A percentile compares a stretch with the other conserved stretches of the same genome.
These are phyloP conservation scores for Osmerus mordax DNA, from an alignment of 2,113 vertebrate genomes.

Conservation along the genomic window DNA sequence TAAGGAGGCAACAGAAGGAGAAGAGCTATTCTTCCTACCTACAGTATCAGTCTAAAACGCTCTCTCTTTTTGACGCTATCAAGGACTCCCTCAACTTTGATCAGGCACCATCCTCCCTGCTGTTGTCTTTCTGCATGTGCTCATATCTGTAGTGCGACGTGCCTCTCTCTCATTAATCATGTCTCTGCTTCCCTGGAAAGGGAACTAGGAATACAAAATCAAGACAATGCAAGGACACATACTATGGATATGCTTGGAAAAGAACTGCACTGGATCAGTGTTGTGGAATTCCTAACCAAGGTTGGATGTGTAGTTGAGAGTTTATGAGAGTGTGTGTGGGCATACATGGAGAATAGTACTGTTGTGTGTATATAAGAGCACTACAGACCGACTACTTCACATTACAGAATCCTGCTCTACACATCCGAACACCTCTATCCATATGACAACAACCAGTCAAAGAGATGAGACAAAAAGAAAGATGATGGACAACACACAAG, in stretches of 20 bases:
- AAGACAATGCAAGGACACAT: background rate
- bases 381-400: slow-evolving; percentile 5
- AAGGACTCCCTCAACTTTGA: slow-evolving; percentile 37
- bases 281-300: too few species aligned
- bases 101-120: slow-evolving; percentile 16
- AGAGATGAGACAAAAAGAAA: slow-evolving; percentile 5
- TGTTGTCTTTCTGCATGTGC: background rate
- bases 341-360: too few species aligned
- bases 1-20: slow-evolving; percentile 33
- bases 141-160: slow-evolving; percentile 11
- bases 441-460: slow-evolving; percentile 4
- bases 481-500: background rate
- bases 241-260: too few species aligned
- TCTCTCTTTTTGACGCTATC: slow-evolving; percentile 3
- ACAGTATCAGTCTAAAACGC: slow-evolving; percentile 24
- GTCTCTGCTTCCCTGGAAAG: background rate
- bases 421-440: slow-evolving; percentile 8
- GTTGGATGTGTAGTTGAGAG: too few species aligned
- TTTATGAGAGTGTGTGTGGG: too few species aligned
- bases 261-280: too few species aligned
- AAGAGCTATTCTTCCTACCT: background rate
- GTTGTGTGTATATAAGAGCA: slow-evolving; percentile 7
- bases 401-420: slow-evolving; percentile 29
- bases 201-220: background rate
- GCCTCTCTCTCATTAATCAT: slow-evolving; percentile 25